Evolutionary conservation across 2,888 invertebrate genomes (phyloP).

Genomic region (Drosophila quinaria): DNA sequence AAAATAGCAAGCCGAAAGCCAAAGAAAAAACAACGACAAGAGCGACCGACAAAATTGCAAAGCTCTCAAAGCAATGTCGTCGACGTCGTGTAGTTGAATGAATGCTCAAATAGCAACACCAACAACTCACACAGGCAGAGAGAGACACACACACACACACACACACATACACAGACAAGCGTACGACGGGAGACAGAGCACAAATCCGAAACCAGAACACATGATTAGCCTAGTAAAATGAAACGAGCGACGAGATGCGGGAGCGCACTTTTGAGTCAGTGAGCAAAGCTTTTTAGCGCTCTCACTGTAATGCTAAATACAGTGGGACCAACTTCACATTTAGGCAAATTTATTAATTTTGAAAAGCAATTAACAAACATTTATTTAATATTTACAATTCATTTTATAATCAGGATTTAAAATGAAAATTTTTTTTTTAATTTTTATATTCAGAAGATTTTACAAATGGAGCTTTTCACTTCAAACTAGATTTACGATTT

Average conservation of each 20-base stretch:
- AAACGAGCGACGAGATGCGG: constrained; percentile 48
- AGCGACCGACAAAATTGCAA: constrained; percentile 74
- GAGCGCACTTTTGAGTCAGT: constrained; percentile 47
- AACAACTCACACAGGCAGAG: constrained; percentile 23
- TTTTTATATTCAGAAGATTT: too few species aligned
- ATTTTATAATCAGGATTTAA: too few species aligned
- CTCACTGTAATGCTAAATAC: constrained; percentile 9
- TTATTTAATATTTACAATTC: too few species aligned
- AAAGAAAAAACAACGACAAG: constrained; percentile 54
- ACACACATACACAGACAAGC: constrained; percentile 17
- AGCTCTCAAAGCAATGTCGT: constrained; percentile 69
- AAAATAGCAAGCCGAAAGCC: constrained; percentile 27
- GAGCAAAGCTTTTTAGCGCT: constrained; percentile 39
- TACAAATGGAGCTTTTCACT: too few species aligned
- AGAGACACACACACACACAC: constrained; percentile 8
- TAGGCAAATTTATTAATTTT: neutral
- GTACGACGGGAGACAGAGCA: constrained; percentile 42
- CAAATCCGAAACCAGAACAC: constrained; percentile 83
- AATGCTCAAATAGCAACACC: constrained; percentile 72
- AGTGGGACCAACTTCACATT: constrained; percentile 11
- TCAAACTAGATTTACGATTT: too few species aligned
- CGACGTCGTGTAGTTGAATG: constrained; percentile 71
- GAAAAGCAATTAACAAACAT: too few species aligned
- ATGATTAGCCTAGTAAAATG: constrained; percentile 84
- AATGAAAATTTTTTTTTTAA: too few species aligned